Percentiles rank a stretch among this genome's conserved stretches.
These are phyloP conservation scores for Megaleporinus macrocephalus DNA, from an alignment of 2,113 vertebrate genomes.

Conservation along the genomic window DNA sequence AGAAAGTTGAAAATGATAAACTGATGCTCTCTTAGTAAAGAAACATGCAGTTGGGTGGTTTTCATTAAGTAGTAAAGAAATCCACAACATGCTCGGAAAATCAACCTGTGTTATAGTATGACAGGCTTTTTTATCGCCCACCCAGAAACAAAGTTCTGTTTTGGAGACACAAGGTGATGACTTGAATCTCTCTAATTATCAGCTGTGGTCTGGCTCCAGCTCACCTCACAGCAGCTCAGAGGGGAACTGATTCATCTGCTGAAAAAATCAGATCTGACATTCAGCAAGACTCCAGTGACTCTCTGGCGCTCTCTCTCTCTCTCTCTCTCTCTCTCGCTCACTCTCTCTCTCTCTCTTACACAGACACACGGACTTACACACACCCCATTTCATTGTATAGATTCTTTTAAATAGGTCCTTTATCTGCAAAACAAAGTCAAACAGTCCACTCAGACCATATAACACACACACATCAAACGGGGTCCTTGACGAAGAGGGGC, in stretches of 20 bases:
- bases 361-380: conserved; percentile 1
- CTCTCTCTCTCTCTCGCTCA: too few relatives aligned
- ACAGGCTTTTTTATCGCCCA: too few relatives aligned
- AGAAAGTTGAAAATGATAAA: too few relatives aligned
- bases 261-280: conserved; percentile 9
- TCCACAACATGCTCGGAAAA: too few relatives aligned
- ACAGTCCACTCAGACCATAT: conserved; percentile 20
- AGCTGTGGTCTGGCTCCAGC: conserved; percentile 35
- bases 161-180: too few relatives aligned
- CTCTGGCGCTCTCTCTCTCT: background rate
- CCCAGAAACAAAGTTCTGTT: too few relatives aligned
- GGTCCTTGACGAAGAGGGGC: background rate
- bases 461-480: conserved; percentile 29
- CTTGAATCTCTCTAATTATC: conserved; percentile 29
- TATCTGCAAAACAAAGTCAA: background rate
- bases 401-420: background rate
- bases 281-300: background rate
- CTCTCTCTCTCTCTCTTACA: too few relatives aligned
- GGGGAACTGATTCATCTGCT: conserved; percentile 30
- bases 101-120: too few relatives aligned
- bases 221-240: conserved; percentile 4
- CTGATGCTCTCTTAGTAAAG: too few relatives aligned
- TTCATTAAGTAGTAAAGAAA: too few relatives aligned
- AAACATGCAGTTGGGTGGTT: too few relatives aligned
- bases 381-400: background rate